phyloP scores from a whole-genome alignment of 2,113 vertebrate genomes.

The Epinephelus moara region DNA sequence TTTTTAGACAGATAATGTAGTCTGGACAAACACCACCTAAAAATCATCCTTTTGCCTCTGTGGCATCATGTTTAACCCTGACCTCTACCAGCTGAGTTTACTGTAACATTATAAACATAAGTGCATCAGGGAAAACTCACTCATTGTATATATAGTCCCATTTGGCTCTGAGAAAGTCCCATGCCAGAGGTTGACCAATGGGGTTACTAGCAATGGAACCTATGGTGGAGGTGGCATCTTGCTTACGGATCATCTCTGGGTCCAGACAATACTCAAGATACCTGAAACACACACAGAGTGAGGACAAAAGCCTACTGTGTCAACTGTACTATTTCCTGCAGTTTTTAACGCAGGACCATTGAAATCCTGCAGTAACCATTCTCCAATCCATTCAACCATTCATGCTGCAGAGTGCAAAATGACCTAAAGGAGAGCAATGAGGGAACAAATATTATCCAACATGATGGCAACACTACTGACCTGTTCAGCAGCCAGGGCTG shows the following conservation, averaged over 20 bases:
- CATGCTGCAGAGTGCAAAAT: too few species aligned
- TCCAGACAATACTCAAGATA: conserved; percentile 87
- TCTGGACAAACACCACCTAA: neutral
- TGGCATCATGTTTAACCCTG: neutral
- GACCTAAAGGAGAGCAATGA: neutral
- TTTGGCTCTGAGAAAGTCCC: conserved; percentile 89
- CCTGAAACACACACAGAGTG: conserved; percentile 71
- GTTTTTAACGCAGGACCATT: neutral
- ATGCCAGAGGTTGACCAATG: conserved; percentile 86
- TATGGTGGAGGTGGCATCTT: conserved; percentile 86
- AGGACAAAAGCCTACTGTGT: neutral
- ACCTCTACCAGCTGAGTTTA: neutral
- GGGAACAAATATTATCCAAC: too few species aligned
- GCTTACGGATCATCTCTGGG: conserved; percentile 85
- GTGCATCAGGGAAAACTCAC: conserved; percentile 37
- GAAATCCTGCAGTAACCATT: neutral
- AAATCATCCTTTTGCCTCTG: neutral
- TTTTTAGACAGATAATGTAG: neutral
- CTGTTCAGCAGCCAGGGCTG: conserved; percentile 90
- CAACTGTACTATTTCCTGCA: neutral
- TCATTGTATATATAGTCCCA: conserved; percentile 82
- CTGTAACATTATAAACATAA: neutral
- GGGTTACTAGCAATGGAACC: conserved; percentile 84
- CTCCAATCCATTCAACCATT: too few species aligned
- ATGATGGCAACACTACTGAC: conserved; percentile 69